A percentile compares a stretch with the other conserved stretches of the same genome.
These are phyloP conservation scores for Meiosimyza decipiens DNA, from an alignment of 2,888 invertebrate species.

Conservation along the genomic window DNA sequence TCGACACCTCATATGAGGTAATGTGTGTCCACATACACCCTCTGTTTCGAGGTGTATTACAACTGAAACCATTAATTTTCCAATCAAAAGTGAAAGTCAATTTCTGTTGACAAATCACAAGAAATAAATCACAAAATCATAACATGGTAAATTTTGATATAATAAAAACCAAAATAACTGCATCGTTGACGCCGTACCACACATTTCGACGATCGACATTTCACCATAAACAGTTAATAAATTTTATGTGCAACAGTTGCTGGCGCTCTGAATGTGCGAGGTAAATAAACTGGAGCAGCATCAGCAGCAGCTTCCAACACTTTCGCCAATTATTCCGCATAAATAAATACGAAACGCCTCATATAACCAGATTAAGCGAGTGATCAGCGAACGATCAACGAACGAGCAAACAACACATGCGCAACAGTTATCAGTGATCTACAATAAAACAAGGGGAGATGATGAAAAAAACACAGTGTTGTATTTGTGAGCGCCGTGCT, in stretches of 20 bases:
- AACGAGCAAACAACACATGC: constrained; percentile 27
- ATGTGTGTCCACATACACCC: no score
- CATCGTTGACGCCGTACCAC: background rate
- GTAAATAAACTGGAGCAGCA: constrained; percentile 31
- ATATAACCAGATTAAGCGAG: constrained; percentile 20
- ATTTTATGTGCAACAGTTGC: constrained; percentile 10
- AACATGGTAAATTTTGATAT: background rate
- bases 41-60: no score
- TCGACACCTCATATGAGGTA: no score
- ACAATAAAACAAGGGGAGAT: constrained; percentile 6
- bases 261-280: background rate
- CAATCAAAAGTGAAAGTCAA: no score
- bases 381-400: constrained; percentile 19
- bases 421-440: constrained; percentile 23
- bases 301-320: constrained; percentile 37
- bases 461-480: constrained; percentile 11
- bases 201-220: constrained; percentile 12
- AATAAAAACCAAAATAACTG: background rate
- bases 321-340: constrained; percentile 47
- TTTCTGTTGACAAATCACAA: background rate
- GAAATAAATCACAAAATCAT: constrained; percentile 25
- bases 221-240: constrained; percentile 23
- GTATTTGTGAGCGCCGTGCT: background rate
- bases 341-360: constrained; percentile 41
- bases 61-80: no score